A percentile compares a stretch with the other conserved stretches of the same genome.
Evolutionary conservation across 2,888 invertebrate species (phyloP).

Genomic region (Drosophila helvetica): DNA sequence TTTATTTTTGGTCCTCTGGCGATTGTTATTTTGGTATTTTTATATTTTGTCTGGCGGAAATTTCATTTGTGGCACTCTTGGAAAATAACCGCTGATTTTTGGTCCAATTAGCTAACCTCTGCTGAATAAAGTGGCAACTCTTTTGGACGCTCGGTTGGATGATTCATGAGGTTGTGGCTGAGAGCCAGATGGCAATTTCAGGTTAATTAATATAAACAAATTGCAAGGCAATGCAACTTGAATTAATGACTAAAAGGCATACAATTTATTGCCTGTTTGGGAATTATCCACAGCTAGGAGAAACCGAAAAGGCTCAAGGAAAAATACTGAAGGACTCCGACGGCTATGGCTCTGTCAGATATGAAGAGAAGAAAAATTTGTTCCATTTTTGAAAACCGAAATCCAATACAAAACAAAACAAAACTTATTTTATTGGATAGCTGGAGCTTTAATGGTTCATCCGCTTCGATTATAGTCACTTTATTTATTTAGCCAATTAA

Average conservation of each 20-base stretch:
- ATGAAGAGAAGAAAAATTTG: neutral
- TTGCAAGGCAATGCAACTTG: no score
- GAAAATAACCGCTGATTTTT: neutral
- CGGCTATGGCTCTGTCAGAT: neutral
- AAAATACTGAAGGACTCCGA: no score
- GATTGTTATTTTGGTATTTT: constrained; percentile 8
- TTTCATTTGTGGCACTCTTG: constrained; percentile 6
- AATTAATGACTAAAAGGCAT: no score
- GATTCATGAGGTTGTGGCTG: neutral
- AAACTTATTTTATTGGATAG: neutral
- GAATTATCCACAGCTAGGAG: no score
- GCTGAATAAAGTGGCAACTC: neutral
- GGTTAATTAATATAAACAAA: neutral
- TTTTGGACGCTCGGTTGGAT: neutral
- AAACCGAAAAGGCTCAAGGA: no score
- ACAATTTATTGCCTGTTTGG: no score
- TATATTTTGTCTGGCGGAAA: constrained; percentile 11
- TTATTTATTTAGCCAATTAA: constrained; percentile 36
- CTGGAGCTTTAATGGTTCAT: neutral
- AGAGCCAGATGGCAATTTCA: neutral
- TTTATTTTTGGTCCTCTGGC: constrained; percentile 14
- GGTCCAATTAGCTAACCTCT: constrained; percentile 24
- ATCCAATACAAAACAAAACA: no score
- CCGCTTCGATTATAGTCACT: constrained; percentile 6
- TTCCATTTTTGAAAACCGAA: no score